Percentiles rank a stretch among this genome's conserved stretches.
Conservation (phyloP, 92 coral and sea anemone genomes). For the Palythoa caribaeorum region DNA sequence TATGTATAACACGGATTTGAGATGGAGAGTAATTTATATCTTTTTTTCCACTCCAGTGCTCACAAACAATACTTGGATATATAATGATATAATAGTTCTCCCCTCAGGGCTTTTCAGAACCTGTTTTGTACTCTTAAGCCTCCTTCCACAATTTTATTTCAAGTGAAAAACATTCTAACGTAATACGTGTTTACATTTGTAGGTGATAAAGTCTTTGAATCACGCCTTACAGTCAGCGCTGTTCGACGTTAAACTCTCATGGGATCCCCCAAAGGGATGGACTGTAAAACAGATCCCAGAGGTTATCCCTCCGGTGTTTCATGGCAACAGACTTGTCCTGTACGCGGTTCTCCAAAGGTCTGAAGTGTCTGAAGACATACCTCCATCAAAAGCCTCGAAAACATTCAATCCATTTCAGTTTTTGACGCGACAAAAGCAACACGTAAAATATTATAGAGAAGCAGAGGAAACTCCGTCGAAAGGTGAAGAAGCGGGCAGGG, state of each 20-base stretch:
- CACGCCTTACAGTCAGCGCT: slow-evolving; percentile 44
- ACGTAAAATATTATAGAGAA: not conserved
- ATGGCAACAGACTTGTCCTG: slow-evolving; percentile 31
- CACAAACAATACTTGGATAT: too few species aligned
- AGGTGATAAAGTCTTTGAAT: slow-evolving; percentile 43
- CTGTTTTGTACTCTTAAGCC: too few species aligned
- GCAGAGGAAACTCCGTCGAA: not conserved
- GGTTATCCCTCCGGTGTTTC: slow-evolving; percentile 24
- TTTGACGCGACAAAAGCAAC: not conserved
- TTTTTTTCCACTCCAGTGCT: too few species aligned
- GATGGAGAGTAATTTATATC: too few species aligned
- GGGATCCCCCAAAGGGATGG: slow-evolving; percentile 42
- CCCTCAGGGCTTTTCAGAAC: too few species aligned
- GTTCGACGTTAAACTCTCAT: slow-evolving; percentile 3
- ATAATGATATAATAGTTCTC: too few species aligned
- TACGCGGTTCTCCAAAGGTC: slow-evolving; percentile 1
- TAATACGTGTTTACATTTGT: not conserved
- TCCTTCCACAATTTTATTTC: too few species aligned
- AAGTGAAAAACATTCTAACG: too few species aligned
- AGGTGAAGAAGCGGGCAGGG: not conserved
- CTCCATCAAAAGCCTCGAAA: not conserved
- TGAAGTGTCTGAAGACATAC: not conserved
- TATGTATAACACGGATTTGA: too few species aligned
- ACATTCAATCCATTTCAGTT: slow-evolving; percentile 16
- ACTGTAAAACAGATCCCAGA: slow-evolving; percentile 6